Conservation (phyloP, 1,140 invertebrate species). For the Trichogramma pretiosum region DNA sequence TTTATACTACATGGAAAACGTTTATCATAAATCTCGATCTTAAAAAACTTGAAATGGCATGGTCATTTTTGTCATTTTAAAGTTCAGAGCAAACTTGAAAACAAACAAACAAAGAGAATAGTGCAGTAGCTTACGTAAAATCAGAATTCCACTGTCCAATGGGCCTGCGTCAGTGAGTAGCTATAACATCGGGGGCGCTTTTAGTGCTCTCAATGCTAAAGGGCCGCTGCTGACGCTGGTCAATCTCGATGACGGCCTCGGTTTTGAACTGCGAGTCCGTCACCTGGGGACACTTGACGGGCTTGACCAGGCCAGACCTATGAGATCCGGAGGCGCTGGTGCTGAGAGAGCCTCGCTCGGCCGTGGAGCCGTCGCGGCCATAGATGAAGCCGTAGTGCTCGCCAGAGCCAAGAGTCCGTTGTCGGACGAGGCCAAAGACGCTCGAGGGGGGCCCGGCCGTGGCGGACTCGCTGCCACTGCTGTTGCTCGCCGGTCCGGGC, state of each 20-base stretch:
- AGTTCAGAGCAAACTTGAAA: too few species aligned
- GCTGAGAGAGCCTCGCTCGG: conserved; percentile 16
- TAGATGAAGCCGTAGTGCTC: conserved; percentile 37
- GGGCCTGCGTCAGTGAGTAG: conserved; percentile 63
- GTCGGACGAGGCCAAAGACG: conserved; percentile 24
- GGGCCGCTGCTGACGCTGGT: conserved; percentile 51
- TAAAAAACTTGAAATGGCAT: too few species aligned
- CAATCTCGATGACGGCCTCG: conserved; percentile 59
- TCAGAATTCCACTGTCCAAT: conserved; percentile 49
- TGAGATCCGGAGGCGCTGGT: conserved; percentile 11
- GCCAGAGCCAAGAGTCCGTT: conserved; percentile 52
- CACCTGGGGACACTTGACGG: conserved; percentile 6
- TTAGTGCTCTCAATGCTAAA: conserved; percentile 71
- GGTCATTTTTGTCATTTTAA: too few species aligned
- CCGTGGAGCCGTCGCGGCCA: too few species aligned
- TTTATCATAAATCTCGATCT: too few species aligned
- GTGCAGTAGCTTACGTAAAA: too few species aligned
- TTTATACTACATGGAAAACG: too few species aligned
- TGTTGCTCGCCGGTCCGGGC: background rate
- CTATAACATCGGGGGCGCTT: conserved; percentile 79
- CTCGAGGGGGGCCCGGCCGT: background rate
- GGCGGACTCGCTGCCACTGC: background rate
- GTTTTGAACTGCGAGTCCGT: conserved; percentile 48
- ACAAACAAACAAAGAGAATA: too few species aligned
- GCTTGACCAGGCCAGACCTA: conserved; percentile 44